phyloP scores from a whole-genome alignment of 1,140 invertebrate species.

The Pachypsylla venusta region DNA sequence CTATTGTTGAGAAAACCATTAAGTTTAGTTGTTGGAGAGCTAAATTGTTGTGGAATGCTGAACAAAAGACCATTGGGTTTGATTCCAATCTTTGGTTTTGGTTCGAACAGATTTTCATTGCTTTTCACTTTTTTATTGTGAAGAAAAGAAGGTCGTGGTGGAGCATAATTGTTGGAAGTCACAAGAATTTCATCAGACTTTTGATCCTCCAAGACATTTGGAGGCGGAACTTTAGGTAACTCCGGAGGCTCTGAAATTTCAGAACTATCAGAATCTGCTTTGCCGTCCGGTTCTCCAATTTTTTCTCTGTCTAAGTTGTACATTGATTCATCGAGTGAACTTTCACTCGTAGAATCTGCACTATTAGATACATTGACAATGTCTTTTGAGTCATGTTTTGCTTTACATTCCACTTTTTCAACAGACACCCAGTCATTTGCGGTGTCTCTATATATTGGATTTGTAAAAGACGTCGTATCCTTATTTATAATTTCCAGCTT shows the following conservation, averaged over 20 bases:
- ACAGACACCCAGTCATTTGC: slow-evolving; percentile 3
- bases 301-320: slow-evolving; percentile 33
- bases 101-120: not conserved
- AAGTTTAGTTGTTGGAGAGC: not conserved
- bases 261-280: slow-evolving; percentile 54
- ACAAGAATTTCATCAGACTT: slow-evolving; percentile 5
- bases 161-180: slow-evolving; percentile 16
- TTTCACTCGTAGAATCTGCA: not conserved
- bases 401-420: not conserved
- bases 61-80: not conserved
- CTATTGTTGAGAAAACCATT: not conserved
- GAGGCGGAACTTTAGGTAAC: slow-evolving; percentile 44
- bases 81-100: slow-evolving; percentile 1
- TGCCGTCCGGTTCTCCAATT: slow-evolving; percentile 63
- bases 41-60: slow-evolving; percentile 3
- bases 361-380: too few relatives aligned
- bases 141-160: slow-evolving; percentile 18
- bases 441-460: too few relatives aligned
- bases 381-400: not conserved
- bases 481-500: not conserved
- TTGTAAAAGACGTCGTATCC: not conserved
- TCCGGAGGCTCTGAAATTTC: slow-evolving; percentile 38
- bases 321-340: not conserved
- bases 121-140: slow-evolving; percentile 15
- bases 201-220: slow-evolving; percentile 25